Conservation (phyloP, 2,113 vertebrate species). For the Budorcas taxicolor region DNA sequence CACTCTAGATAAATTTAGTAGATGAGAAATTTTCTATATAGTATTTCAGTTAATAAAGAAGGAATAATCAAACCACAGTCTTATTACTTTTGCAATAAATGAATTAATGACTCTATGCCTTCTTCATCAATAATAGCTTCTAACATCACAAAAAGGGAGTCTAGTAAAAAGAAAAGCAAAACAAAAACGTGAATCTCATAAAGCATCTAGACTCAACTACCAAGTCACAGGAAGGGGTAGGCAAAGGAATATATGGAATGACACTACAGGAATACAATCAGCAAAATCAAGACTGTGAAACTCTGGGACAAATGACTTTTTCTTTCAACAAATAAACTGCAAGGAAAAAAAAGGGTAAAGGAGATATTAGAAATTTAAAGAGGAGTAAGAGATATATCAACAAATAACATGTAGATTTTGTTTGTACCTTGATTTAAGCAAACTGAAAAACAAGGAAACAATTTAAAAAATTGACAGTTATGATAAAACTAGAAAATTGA, state of each 20-base stretch:
- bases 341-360: background rate
- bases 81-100: background rate
- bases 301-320: background rate
- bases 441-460: background rate
- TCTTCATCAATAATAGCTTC: background rate
- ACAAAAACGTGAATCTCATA: background rate
- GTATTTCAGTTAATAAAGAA: background rate
- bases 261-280: background rate
- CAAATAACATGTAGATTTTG: background rate
- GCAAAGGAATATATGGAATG: background rate
- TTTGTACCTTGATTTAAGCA: background rate
- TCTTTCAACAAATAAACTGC: background rate
- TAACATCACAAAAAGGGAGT: background rate
- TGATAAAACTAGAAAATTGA: background rate
- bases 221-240: background rate
- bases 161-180: background rate
- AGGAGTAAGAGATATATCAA: background rate
- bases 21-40: background rate
- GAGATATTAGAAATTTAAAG: background rate
- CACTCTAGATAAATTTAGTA: constrained; percentile 25
- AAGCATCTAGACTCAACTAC: background rate
- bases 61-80: background rate
- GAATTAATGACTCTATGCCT: background rate
- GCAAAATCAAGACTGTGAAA: background rate
- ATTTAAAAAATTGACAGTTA: background rate